Percentiles rank a stretch among this genome's conserved stretches.
Evolutionary conservation across 2,113 vertebrate genomes (phyloP).

Genomic region (Onychostruthus taczanowskii): DNA sequence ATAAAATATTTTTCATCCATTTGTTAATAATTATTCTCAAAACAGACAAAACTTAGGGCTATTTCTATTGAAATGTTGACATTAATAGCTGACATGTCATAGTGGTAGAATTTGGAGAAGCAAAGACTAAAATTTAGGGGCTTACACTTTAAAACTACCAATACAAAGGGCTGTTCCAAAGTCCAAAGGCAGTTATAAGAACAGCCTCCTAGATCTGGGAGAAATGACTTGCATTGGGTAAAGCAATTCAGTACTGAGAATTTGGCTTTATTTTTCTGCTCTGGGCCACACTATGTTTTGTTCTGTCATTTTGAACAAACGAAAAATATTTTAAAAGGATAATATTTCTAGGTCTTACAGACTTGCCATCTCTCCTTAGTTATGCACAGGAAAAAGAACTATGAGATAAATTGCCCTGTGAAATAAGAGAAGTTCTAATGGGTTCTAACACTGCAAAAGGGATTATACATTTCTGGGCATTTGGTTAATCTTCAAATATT

Average conservation of each 20-base stretch:
- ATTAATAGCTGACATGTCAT: not conserved
- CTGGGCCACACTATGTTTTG: not conserved
- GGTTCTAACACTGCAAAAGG: not conserved
- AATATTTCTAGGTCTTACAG: not conserved
- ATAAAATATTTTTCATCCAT: not conserved
- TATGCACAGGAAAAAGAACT: not conserved
- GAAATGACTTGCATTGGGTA: not conserved
- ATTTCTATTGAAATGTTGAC: not conserved
- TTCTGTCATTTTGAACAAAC: constrained; percentile 1
- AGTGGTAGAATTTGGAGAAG: not conserved
- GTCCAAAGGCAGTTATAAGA: not conserved
- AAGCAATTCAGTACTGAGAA: not conserved
- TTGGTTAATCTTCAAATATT: not conserved
- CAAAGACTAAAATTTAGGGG: not conserved
- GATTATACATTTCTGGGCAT: not conserved
- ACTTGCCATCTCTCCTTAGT: not conserved
- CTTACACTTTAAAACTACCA: not conserved
- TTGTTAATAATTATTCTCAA: not conserved
- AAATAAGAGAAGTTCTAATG: not conserved
- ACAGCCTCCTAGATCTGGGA: not conserved
- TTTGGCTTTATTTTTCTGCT: not conserved
- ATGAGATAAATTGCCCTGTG: not conserved
- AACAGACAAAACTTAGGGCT: not conserved
- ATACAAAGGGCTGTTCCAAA: not conserved
- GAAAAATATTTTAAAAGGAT: not conserved